Evolutionary conservation across 2,113 vertebrate species (phyloP), one percentile per base, ranked within the genome.

Genomic region (Bucco capensis): DNA sequence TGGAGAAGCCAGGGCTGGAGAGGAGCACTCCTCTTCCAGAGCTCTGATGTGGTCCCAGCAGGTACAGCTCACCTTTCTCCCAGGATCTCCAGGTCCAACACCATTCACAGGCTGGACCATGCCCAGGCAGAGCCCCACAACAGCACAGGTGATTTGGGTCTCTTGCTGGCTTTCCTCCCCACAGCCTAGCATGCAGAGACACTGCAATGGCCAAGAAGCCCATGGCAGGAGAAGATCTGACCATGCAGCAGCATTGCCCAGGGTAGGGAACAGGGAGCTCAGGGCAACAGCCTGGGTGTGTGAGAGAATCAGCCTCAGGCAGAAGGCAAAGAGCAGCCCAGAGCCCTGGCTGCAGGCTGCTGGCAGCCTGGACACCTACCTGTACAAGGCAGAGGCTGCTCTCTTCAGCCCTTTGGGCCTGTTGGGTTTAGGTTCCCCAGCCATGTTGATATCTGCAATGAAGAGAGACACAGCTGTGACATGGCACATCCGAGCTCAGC

Each of bases 371-470:
- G 33, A 67, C 35, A 93, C 98, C 56, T 96, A 99, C 98, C 99
- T 99, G 98, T 98, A 99, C 78, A 99, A 96, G 15, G 98, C 93
- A 21, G 98, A 98, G 42, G 98, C 98, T 37, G 98, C 98, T 93
- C 98, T 97, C 97, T 99, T 99, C 95, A 99, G 96, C 50, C 97
- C 98, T 95, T 98, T 99, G 42, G 98, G 97, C 97, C 98, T 98
- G 94, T 97, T 98, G 28, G 99, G 98, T 81, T 98, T 98, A 33
- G 99, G 98, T 82, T 99, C 99, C 89, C 99, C 99, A 2, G 99
- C 99, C 99, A 99, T 99, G 97, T 99, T 99, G 96, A 99, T 98
- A 93, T 99, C 99, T 99, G 97, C 73, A 83, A 94, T 31, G 56
- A 96, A 65, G 23, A 31, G 93, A 81, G 57, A 96, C 1, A 4